phyloP scores from a whole-genome alignment of 2,888 invertebrate species.

The Agrypnus murinus region DNA sequence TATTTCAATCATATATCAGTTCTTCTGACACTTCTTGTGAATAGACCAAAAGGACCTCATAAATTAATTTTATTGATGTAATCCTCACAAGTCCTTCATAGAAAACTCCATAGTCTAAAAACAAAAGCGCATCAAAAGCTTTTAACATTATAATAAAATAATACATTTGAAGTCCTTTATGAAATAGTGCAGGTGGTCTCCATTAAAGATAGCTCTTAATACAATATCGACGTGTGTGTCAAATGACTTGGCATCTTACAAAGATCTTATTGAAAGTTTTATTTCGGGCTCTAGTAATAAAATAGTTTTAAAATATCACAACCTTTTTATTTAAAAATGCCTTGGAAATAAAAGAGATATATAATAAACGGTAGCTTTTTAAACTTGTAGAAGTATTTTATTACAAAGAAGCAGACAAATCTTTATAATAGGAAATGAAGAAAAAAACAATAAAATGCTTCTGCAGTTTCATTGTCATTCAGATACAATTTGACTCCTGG shows the following conservation, averaged over 20 bases:
- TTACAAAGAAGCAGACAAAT: background rate
- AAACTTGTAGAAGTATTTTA: background rate
- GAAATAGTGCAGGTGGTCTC: conserved; percentile 59
- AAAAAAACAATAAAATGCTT: background rate
- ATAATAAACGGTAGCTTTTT: conserved; percentile 14
- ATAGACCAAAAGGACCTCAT: too few relatives aligned
- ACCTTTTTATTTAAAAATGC: background rate
- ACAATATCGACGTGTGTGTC: conserved; percentile 68
- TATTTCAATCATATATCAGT: too few relatives aligned
- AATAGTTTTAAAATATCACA: too few relatives aligned
- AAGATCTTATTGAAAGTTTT: too few relatives aligned
- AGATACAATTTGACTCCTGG: conserved; percentile 27
- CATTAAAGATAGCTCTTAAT: conserved; percentile 64
- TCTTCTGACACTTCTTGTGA: too few relatives aligned
- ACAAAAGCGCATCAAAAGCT: too few relatives aligned
- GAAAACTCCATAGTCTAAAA: too few relatives aligned
- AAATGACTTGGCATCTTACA: conserved; percentile 64
- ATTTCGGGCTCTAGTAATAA: too few relatives aligned
- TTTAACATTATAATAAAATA: too few relatives aligned
- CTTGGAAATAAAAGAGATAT: background rate
- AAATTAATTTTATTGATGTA: too few relatives aligned
- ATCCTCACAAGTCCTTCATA: too few relatives aligned
- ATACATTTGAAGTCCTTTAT: background rate
- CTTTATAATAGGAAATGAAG: conserved; percentile 14
- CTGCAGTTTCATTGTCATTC: conserved; percentile 30